These are phyloP conservation scores for Hemiprocne comata DNA, from an alignment of 2,113 vertebrate species.

Conservation along the genomic window DNA sequence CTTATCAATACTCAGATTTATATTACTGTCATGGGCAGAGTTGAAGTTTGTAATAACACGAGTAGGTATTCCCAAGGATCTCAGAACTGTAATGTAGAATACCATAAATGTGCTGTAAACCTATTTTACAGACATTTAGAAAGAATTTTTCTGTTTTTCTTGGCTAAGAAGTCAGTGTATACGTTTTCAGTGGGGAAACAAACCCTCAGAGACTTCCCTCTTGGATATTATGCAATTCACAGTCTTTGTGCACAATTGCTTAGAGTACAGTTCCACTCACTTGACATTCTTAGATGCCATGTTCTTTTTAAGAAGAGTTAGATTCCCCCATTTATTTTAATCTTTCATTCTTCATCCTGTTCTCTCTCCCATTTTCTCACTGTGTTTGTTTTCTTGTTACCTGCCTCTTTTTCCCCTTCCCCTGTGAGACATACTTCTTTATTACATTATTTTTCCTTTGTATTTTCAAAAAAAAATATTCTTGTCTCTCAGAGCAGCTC, in stretches of 20 bases:
- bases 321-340: background rate
- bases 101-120: background rate
- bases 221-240: background rate
- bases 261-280: background rate
- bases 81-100: constrained; percentile 49
- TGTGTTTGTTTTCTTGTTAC: background rate
- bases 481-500: background rate
- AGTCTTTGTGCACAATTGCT: background rate
- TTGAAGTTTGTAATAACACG: constrained; percentile 67
- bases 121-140: background rate
- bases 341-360: background rate
- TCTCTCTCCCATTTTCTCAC: background rate
- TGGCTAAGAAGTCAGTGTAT: background rate
- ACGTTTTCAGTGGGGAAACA: background rate
- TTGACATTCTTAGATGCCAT: background rate
- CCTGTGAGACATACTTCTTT: background rate
- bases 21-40: constrained; percentile 64
- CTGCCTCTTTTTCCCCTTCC: background rate
- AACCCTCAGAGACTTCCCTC: background rate
- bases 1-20: constrained; percentile 61
- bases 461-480: background rate
- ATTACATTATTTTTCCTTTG: background rate
- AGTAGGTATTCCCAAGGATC: constrained; percentile 66
- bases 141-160: background rate
- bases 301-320: background rate